Evolutionary conservation across 2,797 vertebrate species (phyloP), one percentile per base, ranked within the genome.

Genomic region (Florisuga fusca): DNA sequence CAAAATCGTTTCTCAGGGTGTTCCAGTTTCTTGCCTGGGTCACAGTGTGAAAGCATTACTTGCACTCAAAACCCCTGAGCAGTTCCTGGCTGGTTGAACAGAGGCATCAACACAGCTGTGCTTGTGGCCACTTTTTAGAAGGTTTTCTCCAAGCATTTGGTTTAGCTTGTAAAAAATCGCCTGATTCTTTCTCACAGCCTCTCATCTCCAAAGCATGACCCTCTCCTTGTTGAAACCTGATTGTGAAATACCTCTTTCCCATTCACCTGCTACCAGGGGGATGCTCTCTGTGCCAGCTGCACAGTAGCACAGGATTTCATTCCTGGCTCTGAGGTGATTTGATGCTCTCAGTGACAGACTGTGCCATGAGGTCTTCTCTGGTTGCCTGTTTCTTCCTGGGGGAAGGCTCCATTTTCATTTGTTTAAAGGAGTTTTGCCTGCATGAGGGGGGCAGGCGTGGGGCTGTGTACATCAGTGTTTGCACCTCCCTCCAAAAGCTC

Each of bases 31-130:
- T 90, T 73, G 48, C 71, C 71, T 58, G 79, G 87, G 80, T 95
- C 84, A 86, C 2, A 4, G 45, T 45, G 17, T 67, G 91, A 84
- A 92, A 84, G 63, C 71, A 61, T 45, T 64, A 29, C 73, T 71
- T 62, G 84, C 36, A 23, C 61, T 93, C 63, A 48, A 55, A 79
- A 73, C 51, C 58, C 50, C 3, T 26, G 79, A 89, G 59, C 62
- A 88, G 54, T 46, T 61, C 36, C 89, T 87, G 0, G 0, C 41
- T 38, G 58, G 9, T 50, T 77, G 81, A 90, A 59, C 7, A 46
- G 86, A 72, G 26, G 27, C 77, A 82, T 68, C 87, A 95, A 91
- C 41, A 83, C 71, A 95, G 68, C 88, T 94, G 84, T 29, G 55
- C 67, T 54, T 62, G 59, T 1, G 0, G 74, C 41, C 57, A 21